Evolutionary conservation across 92 coral and sea anemone species (phyloP), one percentile per base, ranked within the genome.

Genomic region (Bergia sp.): DNA sequence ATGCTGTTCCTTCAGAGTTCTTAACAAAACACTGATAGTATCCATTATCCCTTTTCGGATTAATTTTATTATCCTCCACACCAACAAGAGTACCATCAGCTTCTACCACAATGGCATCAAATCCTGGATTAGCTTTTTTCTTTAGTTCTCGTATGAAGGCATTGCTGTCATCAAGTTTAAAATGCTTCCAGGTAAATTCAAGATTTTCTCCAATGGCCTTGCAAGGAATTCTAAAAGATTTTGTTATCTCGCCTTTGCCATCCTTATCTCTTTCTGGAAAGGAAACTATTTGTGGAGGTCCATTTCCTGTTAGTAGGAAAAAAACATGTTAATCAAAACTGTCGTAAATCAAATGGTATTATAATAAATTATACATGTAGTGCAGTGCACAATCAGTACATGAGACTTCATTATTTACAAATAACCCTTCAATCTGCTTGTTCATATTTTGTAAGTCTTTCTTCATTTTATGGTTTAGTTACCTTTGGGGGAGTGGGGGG

Each of bases 21-120:
- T 64, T 82, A 4, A 71, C 86, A 41, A 82, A 82, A 42, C 86
- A 82, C 36, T 82, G 86, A 40, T 82, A 82, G 37, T 61, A 82
- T 15, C 86, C 86, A 61, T 82, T 65, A 21, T 58, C 53, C n/a
- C 12, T 23, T 40, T 0, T 10, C 18, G 86, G 74, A 2, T 0
- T 0, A 39, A 10, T 29, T 29, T 29, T 41, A 39, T 3, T 38
- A 21, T 3, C 20, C 1, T 23, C 41, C 20, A 6, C 64, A 6
- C 45, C 74, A 58, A 13, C 53, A 8, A 82, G 86, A 40, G 86
- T 82, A 39, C 86, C 86, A 66, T 82, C 86, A 2, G 41, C 61
- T n/a, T 82, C 76, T 11, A 82, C 77, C 20, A 2, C 21, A 38
- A 57, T 15, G 1, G 5, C n/a, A 10, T 7, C 21, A 23, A 0